Conservation (phyloP, 2,113 vertebrate genomes). For the Hucho hucho region DNA sequence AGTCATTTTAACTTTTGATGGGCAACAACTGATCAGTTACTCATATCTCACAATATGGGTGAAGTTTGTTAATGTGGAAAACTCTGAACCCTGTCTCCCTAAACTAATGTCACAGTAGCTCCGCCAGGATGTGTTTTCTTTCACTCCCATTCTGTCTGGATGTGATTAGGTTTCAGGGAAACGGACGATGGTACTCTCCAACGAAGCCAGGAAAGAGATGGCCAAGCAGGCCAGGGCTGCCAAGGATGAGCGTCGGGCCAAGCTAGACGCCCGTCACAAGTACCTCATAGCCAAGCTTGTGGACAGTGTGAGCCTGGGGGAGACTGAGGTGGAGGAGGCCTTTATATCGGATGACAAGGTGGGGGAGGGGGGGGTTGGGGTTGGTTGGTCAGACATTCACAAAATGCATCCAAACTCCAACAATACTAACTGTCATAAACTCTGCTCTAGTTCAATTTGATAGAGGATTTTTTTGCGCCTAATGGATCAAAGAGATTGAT, state of each 20-base stretch:
- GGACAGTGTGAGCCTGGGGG: slow-evolving; percentile 58
- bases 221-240: slow-evolving; percentile 63
- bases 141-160: slow-evolving; percentile 9
- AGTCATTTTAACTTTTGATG: background rate
- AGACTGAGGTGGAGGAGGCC: slow-evolving; percentile 74
- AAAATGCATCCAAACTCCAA: background rate
- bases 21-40: no score
- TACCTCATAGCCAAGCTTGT: slow-evolving; percentile 75
- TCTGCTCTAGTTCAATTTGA: slow-evolving; percentile 70
- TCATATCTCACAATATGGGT: background rate
- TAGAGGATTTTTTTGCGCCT: slow-evolving; percentile 77
- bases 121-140: slow-evolving; percentile 5
- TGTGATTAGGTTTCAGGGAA: slow-evolving; percentile 62
- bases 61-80: background rate
- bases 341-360: slow-evolving; percentile 79
- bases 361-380: no score
- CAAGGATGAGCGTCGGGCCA: slow-evolving; percentile 74
- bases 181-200: slow-evolving; percentile 64
- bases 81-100: no score
- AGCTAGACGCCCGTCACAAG: slow-evolving; percentile 73
- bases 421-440: background rate
- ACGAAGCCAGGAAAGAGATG: slow-evolving; percentile 74
- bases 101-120: background rate
- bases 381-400: background rate
- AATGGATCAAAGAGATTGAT: slow-evolving; percentile 77